Base-by-base conservation (phyloP, 37 sponge, comb jelly and placozoan species). In the Cladorhizidae sp. region DNA sequence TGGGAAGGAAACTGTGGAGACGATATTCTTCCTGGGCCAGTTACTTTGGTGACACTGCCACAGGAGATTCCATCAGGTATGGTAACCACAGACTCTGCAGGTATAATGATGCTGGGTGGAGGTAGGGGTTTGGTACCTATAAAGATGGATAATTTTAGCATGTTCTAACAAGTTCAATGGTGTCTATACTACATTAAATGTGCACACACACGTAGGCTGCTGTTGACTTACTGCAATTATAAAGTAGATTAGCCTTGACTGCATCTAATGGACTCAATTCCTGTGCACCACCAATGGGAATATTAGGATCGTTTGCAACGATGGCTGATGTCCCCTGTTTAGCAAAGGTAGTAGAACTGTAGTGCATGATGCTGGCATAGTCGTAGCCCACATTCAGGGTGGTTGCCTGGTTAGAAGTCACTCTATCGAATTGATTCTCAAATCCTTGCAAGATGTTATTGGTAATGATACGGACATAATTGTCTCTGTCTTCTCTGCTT, bases 291-390 rank as follows among this genome's bases (percentile, higher is more conserved):
- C 91, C 94, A 38, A 94, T 8, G 6, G 77, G 71, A 67, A 87
- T 87, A 0, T 42, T 70, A 2, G 77, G 51, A 73, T 87, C 75
- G 15, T 42, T 62, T 0, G 88, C 57, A 18, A 40, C 55, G 2
- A 94, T 63, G 0, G 91, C 87, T 8, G 21, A 39, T 41, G 22
- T 41, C 3, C 45, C 18, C 22, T 23, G 40, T 76, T 72, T 58
- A 14, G 67, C 25, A 78, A 85, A 81, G 9, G 85, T 70, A 12
- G 42, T 55, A 2, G 50, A 35, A 51, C 25, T 38, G 67, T 94
- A 94, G 70, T 94, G 94, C 94, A 94, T 94, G 40, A 94, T 85
- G 31, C 91, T 89, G 67, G 85, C 88, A 78, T 85, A 89, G 61
- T 93, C 94, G 70, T 93, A 93, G 12, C 82, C 58, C 1, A 85